phyloP scores from a whole-genome alignment of 2,888 invertebrate species.

The Papilio gigon region DNA sequence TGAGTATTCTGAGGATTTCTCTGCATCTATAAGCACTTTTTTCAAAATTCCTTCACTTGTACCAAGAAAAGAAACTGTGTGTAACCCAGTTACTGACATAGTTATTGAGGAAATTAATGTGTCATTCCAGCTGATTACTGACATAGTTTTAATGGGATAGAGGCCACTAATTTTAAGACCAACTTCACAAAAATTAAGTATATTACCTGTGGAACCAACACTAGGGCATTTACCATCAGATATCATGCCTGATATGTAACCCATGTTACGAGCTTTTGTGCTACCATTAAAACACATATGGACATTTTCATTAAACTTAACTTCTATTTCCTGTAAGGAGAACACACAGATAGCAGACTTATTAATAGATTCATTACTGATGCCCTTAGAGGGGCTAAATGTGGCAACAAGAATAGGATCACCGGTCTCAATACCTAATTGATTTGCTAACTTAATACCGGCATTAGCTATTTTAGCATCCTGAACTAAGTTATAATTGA shows the following conservation, averaged over 20 bases:
- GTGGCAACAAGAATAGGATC: conserved; percentile 92
- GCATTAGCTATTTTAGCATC: conserved; percentile 95
- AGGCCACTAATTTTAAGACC: conserved; percentile 95
- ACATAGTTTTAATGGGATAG: conserved; percentile 90
- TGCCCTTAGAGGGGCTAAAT: conserved; percentile 95
- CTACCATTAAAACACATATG: conserved; percentile 98
- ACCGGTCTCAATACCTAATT: conserved; percentile 90
- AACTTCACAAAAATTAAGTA: conserved; percentile 95
- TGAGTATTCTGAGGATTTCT: conserved; percentile 91
- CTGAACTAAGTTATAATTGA: conserved; percentile 94
- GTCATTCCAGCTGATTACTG: conserved; percentile 90
- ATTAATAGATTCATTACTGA: conserved; percentile 90
- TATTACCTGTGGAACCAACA: conserved; percentile 93
- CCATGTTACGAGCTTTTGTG: conserved; percentile 95
- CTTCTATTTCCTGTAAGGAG: conserved; percentile 94
- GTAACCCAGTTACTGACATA: conserved; percentile 93
- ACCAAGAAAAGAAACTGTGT: conserved; percentile 97
- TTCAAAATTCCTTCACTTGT: conserved; percentile 92
- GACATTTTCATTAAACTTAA: conserved; percentile 97
- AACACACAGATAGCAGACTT: conserved; percentile 97
- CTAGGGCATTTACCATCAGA: conserved; percentile 95
- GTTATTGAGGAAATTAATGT: conserved; percentile 92
- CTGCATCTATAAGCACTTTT: conserved; percentile 87
- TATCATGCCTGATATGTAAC: conserved; percentile 94
- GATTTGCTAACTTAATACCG: conserved; percentile 90